phyloP scores from a whole-genome alignment of 2,797 vertebrate species.

The Anomalospiza imberbis region DNA sequence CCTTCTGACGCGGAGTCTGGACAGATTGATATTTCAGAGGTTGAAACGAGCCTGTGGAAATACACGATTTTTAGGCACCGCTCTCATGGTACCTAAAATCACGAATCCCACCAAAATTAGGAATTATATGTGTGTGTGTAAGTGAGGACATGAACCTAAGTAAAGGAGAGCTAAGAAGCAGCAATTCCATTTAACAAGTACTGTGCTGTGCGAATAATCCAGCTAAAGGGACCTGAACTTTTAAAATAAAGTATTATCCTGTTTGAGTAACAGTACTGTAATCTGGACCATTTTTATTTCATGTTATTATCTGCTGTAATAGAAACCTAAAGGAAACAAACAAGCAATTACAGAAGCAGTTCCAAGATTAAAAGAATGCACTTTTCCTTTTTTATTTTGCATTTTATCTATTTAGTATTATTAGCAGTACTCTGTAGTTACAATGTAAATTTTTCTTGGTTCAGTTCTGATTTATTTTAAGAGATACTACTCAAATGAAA shows the following conservation, averaged over 20 bases:
- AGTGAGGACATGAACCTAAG: background rate
- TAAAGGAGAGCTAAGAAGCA: background rate
- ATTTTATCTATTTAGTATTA: background rate
- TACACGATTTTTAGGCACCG: background rate
- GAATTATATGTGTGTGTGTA: background rate
- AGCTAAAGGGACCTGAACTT: background rate
- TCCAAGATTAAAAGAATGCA: background rate
- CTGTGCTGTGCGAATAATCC: background rate
- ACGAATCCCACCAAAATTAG: background rate
- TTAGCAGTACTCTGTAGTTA: background rate
- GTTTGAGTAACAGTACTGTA: background rate
- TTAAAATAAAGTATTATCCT: background rate
- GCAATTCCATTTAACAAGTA: background rate
- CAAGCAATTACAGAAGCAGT: background rate
- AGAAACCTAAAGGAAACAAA: background rate
- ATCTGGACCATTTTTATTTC: background rate
- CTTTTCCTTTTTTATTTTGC: background rate
- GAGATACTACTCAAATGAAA: background rate
- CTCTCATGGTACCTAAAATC: background rate
- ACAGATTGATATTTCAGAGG: background rate
- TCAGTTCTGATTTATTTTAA: background rate
- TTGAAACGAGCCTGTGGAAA: background rate
- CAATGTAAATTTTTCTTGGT: background rate
- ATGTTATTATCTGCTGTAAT: background rate
- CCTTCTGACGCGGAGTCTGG: accelerated